Evolutionary conservation across 2,888 invertebrate species (phyloP).

Genomic region (Esperia sulphurella): DNA sequence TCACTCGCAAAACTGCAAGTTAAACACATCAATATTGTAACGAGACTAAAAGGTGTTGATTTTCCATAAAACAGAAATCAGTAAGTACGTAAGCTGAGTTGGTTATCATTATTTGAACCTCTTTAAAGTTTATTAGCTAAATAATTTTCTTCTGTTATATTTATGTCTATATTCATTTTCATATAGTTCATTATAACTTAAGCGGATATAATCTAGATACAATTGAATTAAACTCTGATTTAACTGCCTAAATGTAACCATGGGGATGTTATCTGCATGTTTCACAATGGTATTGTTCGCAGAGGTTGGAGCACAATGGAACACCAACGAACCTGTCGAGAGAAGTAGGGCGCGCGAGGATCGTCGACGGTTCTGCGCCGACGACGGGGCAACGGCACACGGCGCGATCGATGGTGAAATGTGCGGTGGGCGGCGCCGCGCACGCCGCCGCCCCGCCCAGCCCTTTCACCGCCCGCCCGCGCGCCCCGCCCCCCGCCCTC

Average conservation of each 20-base stretch:
- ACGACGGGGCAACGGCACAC: constrained; percentile 24
- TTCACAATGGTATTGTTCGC: constrained; percentile 72
- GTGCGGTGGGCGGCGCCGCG: constrained; percentile 64
- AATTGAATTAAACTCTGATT: constrained; percentile 36
- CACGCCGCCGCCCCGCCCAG: constrained; percentile 69
- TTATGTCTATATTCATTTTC: background rate
- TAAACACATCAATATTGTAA: constrained; percentile 8
- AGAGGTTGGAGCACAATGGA: constrained; percentile 67
- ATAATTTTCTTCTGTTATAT: background rate
- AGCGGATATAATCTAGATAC: constrained; percentile 25
- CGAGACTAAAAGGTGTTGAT: constrained; percentile 5
- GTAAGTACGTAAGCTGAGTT: too few species aligned
- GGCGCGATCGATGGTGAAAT: constrained; percentile 65
- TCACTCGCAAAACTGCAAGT: constrained; percentile 17
- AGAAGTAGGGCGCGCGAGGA: constrained; percentile 68
- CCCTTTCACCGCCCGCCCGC: constrained; percentile 68
- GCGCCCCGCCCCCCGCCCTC: constrained; percentile 53
- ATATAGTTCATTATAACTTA: background rate
- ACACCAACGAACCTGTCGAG: constrained; percentile 66
- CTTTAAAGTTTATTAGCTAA: too few species aligned
- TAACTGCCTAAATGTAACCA: constrained; percentile 47
- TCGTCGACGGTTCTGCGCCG: constrained; percentile 35
- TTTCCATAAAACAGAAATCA: constrained; percentile 4
- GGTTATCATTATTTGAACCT: too few species aligned
- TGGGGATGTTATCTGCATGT: constrained; percentile 65